A percentile compares a stretch with the other conserved stretches of the same genome.
Conservation (phyloP, 1,140 invertebrate species). For the Megathymus violae region DNA sequence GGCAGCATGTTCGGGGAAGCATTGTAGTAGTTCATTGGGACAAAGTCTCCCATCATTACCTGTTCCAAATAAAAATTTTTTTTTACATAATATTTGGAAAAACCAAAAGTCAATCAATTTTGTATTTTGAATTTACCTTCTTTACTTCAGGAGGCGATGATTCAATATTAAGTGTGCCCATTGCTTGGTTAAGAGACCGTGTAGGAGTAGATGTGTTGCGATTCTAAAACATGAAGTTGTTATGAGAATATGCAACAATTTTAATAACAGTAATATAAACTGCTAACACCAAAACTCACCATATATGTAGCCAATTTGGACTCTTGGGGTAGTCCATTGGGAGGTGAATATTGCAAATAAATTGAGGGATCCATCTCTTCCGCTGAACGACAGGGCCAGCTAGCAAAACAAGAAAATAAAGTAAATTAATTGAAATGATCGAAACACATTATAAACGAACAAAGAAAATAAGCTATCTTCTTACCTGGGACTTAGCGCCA, state of each 20-base stretch:
- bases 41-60: slow-evolving; percentile 65
- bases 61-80: slow-evolving; percentile 39
- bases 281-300: slow-evolving; percentile 80
- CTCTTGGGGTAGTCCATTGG: slow-evolving; percentile 92
- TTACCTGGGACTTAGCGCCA: slow-evolving; percentile 33
- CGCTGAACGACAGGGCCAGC: slow-evolving; percentile 31
- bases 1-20: slow-evolving; percentile 50
- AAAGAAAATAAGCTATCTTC: background rate
- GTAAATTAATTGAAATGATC: slow-evolving; percentile 18
- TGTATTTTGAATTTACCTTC: slow-evolving; percentile 63
- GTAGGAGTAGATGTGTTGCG: slow-evolving; percentile 60
- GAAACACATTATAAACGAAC: slow-evolving; percentile 9
- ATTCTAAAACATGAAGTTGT: slow-evolving; percentile 54
- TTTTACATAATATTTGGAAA: too few species aligned
- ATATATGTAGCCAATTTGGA: slow-evolving; percentile 94
- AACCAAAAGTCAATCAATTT: background rate
- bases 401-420: slow-evolving; percentile 35
- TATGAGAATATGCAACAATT: background rate
- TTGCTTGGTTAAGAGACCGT: slow-evolving; percentile 56
- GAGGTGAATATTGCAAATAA: slow-evolving; percentile 81
- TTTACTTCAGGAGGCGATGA: slow-evolving; percentile 59
- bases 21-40: slow-evolving; percentile 63
- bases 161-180: slow-evolving; percentile 60
- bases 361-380: slow-evolving; percentile 69
- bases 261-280: background rate